A percentile compares a stretch with the other conserved stretches of the same genome.
These are phyloP conservation scores for Syrrhaptes paradoxus DNA, from an alignment of 2,113 vertebrate genomes.

Conservation along the genomic window DNA sequence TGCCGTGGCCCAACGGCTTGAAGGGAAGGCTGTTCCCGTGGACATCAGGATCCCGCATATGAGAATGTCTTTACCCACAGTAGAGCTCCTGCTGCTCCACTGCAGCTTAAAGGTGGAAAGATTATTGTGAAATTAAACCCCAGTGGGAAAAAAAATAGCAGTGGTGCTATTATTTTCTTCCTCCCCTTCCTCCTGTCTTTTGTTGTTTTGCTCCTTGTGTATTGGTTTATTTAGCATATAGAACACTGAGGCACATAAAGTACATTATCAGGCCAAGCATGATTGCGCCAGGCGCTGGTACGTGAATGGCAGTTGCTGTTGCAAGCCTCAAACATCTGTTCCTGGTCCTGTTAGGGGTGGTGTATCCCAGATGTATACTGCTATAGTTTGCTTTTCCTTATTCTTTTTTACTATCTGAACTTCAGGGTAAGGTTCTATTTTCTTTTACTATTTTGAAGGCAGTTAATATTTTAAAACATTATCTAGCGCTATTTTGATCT, in stretches of 20 bases:
- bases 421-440: accelerated
- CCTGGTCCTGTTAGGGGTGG: neutral
- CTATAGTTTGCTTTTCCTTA: neutral
- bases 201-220: neutral
- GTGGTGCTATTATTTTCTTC: neutral
- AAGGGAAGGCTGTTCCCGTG: accelerated
- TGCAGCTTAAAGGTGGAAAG: neutral
- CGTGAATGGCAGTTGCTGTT: neutral
- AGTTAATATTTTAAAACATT: neutral
- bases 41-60: accelerated
- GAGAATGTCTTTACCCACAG: accelerated
- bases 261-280: neutral
- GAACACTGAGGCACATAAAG: neutral
- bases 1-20: accelerated
- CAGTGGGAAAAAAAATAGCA: neutral
- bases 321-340: neutral
- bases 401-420: neutral
- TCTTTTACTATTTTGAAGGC: neutral
- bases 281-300: neutral
- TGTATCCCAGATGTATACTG: neutral
- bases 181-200: neutral
- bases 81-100: neutral
- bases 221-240: neutral
- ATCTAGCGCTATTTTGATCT: neutral
- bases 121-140: neutral